A percentile compares a stretch with the other conserved stretches of the same genome.
phyloP scores from a whole-genome alignment of 2,888 invertebrate genomes.

The Galeopsomyia nigrocyanea region DNA sequence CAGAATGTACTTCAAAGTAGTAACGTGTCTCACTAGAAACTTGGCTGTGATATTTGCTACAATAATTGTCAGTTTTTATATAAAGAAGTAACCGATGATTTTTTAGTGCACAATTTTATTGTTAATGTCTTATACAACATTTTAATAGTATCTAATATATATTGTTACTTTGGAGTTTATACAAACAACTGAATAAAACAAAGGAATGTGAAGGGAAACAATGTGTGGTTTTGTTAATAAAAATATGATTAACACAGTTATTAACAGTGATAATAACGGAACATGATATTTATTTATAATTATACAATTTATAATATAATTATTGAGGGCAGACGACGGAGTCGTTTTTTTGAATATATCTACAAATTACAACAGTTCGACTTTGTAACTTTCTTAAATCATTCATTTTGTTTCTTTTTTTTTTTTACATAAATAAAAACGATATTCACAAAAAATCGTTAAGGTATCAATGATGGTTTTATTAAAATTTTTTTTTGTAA shows the following conservation, averaged over 20 bases:
- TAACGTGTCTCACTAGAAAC: conserved; percentile 17
- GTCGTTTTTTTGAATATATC: conserved; percentile 55
- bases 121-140: not conserved
- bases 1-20: conserved; percentile 37
- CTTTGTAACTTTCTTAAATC: conserved; percentile 46
- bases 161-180: not conserved
- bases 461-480: conserved; percentile 30
- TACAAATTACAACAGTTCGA: conserved; percentile 59
- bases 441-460: conserved; percentile 56
- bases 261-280: conserved; percentile 56
- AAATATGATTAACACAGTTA: not conserved
- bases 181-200: not conserved
- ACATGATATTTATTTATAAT: conserved; percentile 65
- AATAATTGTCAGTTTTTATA: too few relatives aligned
- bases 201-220: not conserved
- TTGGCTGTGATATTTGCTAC: conserved; percentile 8
- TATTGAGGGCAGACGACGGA: conserved; percentile 54
- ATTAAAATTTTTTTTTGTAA: conserved; percentile 38
- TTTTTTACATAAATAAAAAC: conserved; percentile 56
- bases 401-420: conserved; percentile 44
- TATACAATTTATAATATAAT: conserved; percentile 59
- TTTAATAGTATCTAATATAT: not conserved
- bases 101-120: too few relatives aligned
- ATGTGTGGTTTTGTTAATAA: too few relatives aligned
- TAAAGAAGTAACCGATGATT: not conserved